These are phyloP conservation scores for Rhopalosiphum maidis DNA, from an alignment of 1,140 invertebrate species.

Conservation along the genomic window DNA sequence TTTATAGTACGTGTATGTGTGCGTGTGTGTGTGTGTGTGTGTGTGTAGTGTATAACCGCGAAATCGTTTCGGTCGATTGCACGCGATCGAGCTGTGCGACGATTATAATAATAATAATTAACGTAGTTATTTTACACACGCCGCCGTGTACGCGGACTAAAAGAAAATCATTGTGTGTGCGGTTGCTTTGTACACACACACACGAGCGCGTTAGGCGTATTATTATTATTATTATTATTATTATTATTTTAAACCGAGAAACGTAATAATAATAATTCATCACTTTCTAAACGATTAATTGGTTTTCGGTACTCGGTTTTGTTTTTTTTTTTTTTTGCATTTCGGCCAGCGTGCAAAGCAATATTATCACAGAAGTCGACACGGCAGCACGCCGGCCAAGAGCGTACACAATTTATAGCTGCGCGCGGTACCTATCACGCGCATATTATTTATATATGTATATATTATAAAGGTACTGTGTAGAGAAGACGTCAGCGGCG, in stretches of 20 bases:
- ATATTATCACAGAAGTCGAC: slow-evolving; percentile 2
- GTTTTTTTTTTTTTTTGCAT: not conserved
- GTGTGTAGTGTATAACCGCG: not conserved
- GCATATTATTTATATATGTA: not conserved
- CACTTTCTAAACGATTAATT: slow-evolving; percentile 50
- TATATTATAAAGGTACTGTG: not conserved
- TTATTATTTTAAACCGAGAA: slow-evolving; percentile 14
- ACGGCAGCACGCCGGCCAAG: not conserved
- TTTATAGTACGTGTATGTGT: not conserved
- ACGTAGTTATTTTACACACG: not conserved
- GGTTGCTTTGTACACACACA: not conserved
- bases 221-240: not conserved
- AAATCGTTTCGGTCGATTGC: slow-evolving; percentile 43
- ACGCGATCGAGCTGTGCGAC: not conserved
- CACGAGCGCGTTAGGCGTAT: not conserved
- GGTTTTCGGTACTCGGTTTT: slow-evolving; percentile 13
- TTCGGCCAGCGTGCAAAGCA: not conserved
- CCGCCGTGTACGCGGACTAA: not conserved
- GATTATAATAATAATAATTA: slow-evolving; percentile 4
- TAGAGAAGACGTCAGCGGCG: not conserved
- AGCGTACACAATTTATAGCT: not conserved
- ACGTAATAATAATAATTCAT: slow-evolving; percentile 27
- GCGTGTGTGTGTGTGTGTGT: too few relatives aligned
- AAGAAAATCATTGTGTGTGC: slow-evolving; percentile 27
- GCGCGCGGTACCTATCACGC: not conserved